These are phyloP conservation scores for Platypus cylindrus DNA, from an alignment of 2,888 invertebrate genomes.

Conservation along the genomic window DNA sequence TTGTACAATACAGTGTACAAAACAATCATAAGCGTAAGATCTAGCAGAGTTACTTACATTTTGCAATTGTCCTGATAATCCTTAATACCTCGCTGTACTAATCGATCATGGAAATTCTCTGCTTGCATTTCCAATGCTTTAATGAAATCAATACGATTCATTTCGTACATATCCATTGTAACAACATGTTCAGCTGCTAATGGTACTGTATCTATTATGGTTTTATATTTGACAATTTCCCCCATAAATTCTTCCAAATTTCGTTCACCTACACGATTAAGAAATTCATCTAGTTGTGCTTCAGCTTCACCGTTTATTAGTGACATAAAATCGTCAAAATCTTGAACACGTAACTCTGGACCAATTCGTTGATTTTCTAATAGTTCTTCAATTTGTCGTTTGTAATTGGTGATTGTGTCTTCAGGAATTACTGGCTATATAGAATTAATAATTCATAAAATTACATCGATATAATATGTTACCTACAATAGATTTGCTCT, in stretches of 20 bases:
- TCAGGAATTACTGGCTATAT: conserved; percentile 68
- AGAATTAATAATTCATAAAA: conserved; percentile 20
- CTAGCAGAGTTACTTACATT: no score
- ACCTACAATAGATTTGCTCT: no score
- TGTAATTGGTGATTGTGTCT: conserved; percentile 52
- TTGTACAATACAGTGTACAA: no score
- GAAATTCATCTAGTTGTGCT: conserved; percentile 50
- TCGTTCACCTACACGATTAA: conserved; percentile 49
- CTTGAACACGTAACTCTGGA: conserved; percentile 58
- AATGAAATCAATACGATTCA: conserved; percentile 70
- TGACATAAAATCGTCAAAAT: conserved; percentile 69
- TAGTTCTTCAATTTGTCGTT: conserved; percentile 46
- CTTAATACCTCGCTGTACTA: conserved; percentile 61
- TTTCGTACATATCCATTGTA: conserved; percentile 72
- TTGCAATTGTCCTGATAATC: conserved; percentile 72
- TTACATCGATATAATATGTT: no score
- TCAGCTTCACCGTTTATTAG: conserved; percentile 65
- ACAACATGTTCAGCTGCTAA: conserved; percentile 48
- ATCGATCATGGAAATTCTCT: conserved; percentile 50
- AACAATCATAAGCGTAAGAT: no score
- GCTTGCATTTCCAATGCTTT: conserved; percentile 56
- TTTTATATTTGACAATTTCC: conserved; percentile 48
- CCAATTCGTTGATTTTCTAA: conserved; percentile 60
- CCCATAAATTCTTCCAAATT: conserved; percentile 51
- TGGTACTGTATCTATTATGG: conserved; percentile 49